Percentiles rank a stretch among this genome's conserved stretches.
Conservation (phyloP, 2,113 vertebrate genomes). For the Periophthalmodon schlosseri region DNA sequence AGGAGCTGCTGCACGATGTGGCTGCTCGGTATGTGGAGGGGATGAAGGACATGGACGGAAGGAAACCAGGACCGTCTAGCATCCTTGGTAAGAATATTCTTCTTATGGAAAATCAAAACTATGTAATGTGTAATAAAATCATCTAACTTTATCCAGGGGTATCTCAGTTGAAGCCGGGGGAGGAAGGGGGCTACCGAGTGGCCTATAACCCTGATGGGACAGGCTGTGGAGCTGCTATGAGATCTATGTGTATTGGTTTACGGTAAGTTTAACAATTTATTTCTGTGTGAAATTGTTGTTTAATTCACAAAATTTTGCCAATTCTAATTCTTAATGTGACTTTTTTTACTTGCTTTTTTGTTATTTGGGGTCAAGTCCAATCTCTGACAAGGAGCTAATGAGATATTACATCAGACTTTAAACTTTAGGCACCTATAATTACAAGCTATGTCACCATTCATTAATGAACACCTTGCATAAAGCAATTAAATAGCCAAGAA, state of each 20-base stretch:
- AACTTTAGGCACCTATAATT: not conserved
- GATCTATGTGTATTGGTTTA: conserved; percentile 86
- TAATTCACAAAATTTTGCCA: not conserved
- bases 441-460: not conserved
- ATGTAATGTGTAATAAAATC: not conserved
- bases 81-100: conserved; percentile 69
- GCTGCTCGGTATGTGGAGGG: conserved; percentile 78
- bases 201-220: conserved; percentile 77
- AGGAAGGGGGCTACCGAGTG: conserved; percentile 76
- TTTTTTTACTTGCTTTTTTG: not conserved
- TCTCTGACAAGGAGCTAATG: not conserved
- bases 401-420: not conserved
- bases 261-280: conserved; percentile 56
- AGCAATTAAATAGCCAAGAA: not conserved
- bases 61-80: conserved; percentile 82
- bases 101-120: not conserved
- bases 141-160: conserved; percentile 65
- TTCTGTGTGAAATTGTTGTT: too few relatives aligned
- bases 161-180: conserved; percentile 77
- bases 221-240: conserved; percentile 85
- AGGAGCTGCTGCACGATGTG: conserved; percentile 80
- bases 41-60: conserved; percentile 85
- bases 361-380: not conserved
- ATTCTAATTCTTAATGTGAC: not conserved
- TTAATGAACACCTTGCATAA: not conserved